Evolutionary conservation across 92 coral and sea anemone genomes (phyloP).

Genomic region (Siderastrea siderea): DNA sequence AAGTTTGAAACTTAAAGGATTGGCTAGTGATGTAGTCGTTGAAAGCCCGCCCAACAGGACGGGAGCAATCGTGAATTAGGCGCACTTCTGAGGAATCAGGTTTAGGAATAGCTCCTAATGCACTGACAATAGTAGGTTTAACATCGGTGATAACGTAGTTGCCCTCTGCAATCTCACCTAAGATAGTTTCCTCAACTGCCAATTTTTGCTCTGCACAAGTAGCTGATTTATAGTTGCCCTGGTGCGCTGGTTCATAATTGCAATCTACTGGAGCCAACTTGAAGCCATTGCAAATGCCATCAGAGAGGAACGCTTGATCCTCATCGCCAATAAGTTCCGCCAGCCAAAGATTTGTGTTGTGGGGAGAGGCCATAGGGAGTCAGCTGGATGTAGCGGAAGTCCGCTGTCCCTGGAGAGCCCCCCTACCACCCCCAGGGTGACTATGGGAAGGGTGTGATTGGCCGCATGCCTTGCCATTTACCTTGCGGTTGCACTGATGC

Average conservation of each 20-base stretch:
- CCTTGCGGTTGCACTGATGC: slow-evolving; percentile 9
- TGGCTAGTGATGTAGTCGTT: slow-evolving; percentile 1
- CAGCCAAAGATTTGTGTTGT: too few species aligned
- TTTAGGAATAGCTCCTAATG: slow-evolving; percentile 72
- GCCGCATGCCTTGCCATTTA: slow-evolving; percentile 8
- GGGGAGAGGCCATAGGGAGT: neutral
- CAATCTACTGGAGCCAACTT: neutral
- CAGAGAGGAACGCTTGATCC: neutral
- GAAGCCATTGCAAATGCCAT: neutral
- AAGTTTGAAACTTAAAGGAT: too few species aligned
- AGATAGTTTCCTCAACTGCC: neutral
- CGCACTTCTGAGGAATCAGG: slow-evolving; percentile 45
- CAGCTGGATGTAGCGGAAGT: neutral
- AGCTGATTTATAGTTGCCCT: neutral
- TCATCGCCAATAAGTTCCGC: neutral
- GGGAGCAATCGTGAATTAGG: slow-evolving; percentile 61
- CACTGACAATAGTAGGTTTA: slow-evolving; percentile 54
- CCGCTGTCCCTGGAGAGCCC: neutral
- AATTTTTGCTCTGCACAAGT: neutral
- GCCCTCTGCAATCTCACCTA: slow-evolving; percentile 4
- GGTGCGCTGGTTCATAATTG: neutral
- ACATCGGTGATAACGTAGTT: slow-evolving; percentile 41
- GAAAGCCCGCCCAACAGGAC: slow-evolving; percentile 51
- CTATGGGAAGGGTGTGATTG: neutral
- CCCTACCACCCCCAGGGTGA: neutral